Evolutionary conservation across 2,113 vertebrate species (phyloP).

Genomic region (Psilopsiagon aurifrons): DNA sequence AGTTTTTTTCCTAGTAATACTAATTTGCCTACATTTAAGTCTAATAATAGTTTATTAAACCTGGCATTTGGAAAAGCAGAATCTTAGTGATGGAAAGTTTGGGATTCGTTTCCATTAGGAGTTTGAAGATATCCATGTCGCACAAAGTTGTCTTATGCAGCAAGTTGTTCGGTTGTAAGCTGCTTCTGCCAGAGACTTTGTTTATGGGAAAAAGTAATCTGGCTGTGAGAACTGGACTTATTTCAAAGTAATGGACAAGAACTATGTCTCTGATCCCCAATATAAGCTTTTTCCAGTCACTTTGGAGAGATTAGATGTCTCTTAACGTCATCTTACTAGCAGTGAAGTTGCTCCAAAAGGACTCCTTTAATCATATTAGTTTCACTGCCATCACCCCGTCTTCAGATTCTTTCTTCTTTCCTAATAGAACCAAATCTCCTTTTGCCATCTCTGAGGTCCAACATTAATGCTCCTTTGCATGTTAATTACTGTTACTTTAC

Average conservation of each 20-base stretch:
- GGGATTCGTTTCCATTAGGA: neutral
- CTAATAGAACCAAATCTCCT: constrained; percentile 54
- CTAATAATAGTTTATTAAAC: constrained; percentile 24
- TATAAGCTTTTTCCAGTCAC: constrained; percentile 57
- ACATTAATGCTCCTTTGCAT: constrained; percentile 55
- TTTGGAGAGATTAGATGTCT: constrained; percentile 68
- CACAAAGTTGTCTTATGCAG: neutral
- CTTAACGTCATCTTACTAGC: constrained; percentile 52
- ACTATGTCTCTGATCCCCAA: constrained; percentile 45
- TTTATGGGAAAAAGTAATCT: constrained; percentile 53
- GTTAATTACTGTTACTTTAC: constrained; percentile 28
- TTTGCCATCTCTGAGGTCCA: constrained; percentile 58
- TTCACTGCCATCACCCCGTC: constrained; percentile 46
- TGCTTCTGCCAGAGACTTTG: constrained; percentile 42
- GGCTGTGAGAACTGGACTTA: constrained; percentile 54
- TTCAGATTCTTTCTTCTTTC: constrained; percentile 48
- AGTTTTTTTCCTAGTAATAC: neutral
- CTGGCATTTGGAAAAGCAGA: constrained; percentile 10
- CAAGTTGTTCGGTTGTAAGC: neutral
- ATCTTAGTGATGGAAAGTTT: neutral
- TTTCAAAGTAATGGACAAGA: constrained; percentile 47
- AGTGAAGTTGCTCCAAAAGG: constrained; percentile 50
- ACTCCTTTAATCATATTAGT: constrained; percentile 65
- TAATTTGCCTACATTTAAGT: neutral
- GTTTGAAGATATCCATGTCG: neutral